phyloP scores from a whole-genome alignment of 2,797 vertebrate genomes.

The Sylvia borin region DNA sequence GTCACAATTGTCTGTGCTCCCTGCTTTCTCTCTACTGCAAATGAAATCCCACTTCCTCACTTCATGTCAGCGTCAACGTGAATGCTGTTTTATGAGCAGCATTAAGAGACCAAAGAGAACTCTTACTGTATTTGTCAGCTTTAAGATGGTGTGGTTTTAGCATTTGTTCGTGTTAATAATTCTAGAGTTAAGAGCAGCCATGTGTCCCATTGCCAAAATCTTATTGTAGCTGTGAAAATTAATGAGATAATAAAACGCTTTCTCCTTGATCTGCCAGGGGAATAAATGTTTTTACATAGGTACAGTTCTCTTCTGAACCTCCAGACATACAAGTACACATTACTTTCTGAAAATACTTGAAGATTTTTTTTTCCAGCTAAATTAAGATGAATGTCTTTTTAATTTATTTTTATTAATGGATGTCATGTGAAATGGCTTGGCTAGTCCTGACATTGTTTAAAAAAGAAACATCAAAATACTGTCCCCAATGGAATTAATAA shows the following conservation, averaged over 20 bases:
- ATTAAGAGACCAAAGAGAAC: not conserved
- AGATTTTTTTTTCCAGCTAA: not conserved
- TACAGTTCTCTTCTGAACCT: not conserved
- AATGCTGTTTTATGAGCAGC: not conserved
- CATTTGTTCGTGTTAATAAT: not conserved
- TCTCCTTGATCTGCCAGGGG: not conserved
- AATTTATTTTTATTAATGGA: not conserved
- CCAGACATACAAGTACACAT: not conserved
- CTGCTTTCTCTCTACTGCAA: not conserved
- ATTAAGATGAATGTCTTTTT: not conserved
- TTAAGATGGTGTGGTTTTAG: not conserved
- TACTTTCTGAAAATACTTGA: not conserved
- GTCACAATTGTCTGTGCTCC: not conserved
- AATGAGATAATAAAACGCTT: not conserved
- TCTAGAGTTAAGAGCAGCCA: not conserved
- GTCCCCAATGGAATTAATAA: not conserved
- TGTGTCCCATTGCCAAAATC: not conserved
- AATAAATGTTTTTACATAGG: not conserved
- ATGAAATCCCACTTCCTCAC: not conserved
- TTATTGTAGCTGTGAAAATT: not conserved
- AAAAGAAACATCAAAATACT: not conserved
- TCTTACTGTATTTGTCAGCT: not conserved
- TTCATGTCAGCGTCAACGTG: accelerated
- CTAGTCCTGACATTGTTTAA: not conserved
- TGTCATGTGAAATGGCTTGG: not conserved